phyloP scores from a whole-genome alignment of 2,888 invertebrate genomes.

The Pedicia rivosa region DNA sequence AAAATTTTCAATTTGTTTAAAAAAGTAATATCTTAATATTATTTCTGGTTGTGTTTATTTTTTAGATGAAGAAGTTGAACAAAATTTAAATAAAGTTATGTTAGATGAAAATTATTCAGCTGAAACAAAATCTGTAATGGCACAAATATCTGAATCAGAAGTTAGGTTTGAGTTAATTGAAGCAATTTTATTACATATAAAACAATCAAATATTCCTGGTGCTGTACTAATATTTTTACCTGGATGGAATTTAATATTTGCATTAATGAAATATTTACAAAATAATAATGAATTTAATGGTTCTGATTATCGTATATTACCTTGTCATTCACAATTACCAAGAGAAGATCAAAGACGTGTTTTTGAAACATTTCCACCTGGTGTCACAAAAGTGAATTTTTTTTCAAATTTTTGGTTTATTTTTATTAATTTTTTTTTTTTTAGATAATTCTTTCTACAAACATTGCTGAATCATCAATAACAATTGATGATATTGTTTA shows the following conservation, averaged over 20 bases:
- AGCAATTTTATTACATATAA: constrained; percentile 50
- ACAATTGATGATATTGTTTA: constrained; percentile 98
- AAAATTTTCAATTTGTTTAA: no score
- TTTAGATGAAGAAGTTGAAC: constrained; percentile 48
- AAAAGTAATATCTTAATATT: no score
- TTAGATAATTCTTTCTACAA: constrained; percentile 88
- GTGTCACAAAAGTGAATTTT: constrained; percentile 59
- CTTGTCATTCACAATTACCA: constrained; percentile 95
- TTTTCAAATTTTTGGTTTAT: neutral
- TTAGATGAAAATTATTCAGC: constrained; percentile 33
- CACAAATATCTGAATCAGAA: constrained; percentile 75
- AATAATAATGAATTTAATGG: constrained; percentile 55
- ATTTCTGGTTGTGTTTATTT: no score
- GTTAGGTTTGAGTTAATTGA: constrained; percentile 85
- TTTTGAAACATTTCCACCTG: constrained; percentile 70
- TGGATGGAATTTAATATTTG: constrained; percentile 95
- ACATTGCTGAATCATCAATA: constrained; percentile 96
- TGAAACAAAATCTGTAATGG: constrained; percentile 52
- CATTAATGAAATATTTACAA: constrained; percentile 71
- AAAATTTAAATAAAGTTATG: constrained; percentile 56
- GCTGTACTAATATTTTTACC: constrained; percentile 88
- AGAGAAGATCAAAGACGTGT: constrained; percentile 88
- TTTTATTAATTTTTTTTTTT: constrained; percentile 13
- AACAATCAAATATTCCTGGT: constrained; percentile 47
- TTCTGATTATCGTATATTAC: constrained; percentile 59